A percentile compares a stretch with the other conserved stretches of the same genome.
Conservation (phyloP, 1,140 invertebrate species). For the Drosophila fuyamai region DNA sequence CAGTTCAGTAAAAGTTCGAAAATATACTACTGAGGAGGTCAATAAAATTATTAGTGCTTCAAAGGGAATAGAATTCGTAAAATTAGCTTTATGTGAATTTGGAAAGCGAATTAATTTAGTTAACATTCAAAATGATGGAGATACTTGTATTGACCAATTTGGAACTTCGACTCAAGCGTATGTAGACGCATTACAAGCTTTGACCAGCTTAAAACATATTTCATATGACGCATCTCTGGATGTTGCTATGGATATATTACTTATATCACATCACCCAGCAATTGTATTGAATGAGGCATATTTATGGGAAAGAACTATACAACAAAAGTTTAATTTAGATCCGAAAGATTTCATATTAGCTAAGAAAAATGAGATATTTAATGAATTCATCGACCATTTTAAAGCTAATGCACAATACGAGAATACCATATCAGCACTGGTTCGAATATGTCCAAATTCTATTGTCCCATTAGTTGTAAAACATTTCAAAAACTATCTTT, state of each 20-base stretch:
- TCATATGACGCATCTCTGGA: constrained; percentile 85
- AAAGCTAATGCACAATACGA: constrained; percentile 85
- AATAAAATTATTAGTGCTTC: constrained; percentile 61
- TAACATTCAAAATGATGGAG: constrained; percentile 85
- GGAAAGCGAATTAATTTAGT: constrained; percentile 86
- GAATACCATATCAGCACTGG: constrained; percentile 89
- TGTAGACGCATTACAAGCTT: constrained; percentile 64
- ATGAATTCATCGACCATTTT: constrained; percentile 66
- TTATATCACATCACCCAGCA: constrained; percentile 89
- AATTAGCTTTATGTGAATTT: constrained; percentile 87
- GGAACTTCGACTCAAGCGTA: constrained; percentile 76
- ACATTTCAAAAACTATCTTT: constrained; percentile 86
- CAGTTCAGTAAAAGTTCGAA: constrained; percentile 75
- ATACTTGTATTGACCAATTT: constrained; percentile 83
- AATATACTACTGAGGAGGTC: constrained; percentile 78
- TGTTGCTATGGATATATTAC: constrained; percentile 87
- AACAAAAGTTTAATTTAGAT: constrained; percentile 55
- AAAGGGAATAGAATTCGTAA: constrained; percentile 54
- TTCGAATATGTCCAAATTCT: constrained; percentile 87
- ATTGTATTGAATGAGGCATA: constrained; percentile 85
- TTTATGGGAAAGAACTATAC: constrained; percentile 73
- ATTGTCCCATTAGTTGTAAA: constrained; percentile 87
- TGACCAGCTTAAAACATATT: constrained; percentile 83
- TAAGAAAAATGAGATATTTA: constrained; percentile 52
- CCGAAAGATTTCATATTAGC: constrained; percentile 58